A percentile compares a stretch with the other conserved stretches of the same genome.
Evolutionary conservation across 2,888 invertebrate species (phyloP).

Genomic region (Clistopyga incitator): DNA sequence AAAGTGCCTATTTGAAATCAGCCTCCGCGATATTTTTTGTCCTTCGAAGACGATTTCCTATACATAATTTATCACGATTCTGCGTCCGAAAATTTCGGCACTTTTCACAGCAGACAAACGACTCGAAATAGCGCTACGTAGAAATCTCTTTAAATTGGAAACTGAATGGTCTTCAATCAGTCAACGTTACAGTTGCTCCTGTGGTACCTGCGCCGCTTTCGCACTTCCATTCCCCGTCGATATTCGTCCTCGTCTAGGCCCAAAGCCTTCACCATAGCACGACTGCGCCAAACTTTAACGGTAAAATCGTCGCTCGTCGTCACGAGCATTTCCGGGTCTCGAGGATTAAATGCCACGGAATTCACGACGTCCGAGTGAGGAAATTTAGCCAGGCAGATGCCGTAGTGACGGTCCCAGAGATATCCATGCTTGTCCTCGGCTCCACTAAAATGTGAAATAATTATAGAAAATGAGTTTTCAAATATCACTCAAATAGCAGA

Average conservation of each 20-base stretch:
- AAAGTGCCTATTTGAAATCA: neutral
- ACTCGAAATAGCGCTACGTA: conserved; percentile 11
- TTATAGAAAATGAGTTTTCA: neutral
- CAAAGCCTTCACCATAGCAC: conserved; percentile 84
- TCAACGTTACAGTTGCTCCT: conserved; percentile 80
- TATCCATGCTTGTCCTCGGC: conserved; percentile 94
- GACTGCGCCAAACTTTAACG: conserved; percentile 88
- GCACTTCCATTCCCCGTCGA: conserved; percentile 84
- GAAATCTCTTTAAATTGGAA: conserved; percentile 79
- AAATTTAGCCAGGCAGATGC: conserved; percentile 90
- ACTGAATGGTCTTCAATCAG: conserved; percentile 81
- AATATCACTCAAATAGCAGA: neutral
- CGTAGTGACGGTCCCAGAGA: conserved; percentile 94
- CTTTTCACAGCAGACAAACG: conserved; percentile 2
- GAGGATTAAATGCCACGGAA: conserved; percentile 93
- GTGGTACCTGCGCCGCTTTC: conserved; percentile 78
- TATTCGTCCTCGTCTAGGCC: conserved; percentile 83
- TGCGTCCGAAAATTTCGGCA: conserved; percentile 17
- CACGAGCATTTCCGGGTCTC: conserved; percentile 92
- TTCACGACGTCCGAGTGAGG: conserved; percentile 93
- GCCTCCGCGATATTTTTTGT: neutral
- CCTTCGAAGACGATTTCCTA: conserved; percentile 20
- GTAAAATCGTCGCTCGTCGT: conserved; percentile 93
- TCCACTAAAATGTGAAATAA: conserved; percentile 86
- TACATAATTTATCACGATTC: conserved; percentile 46